Percentiles rank a stretch among this genome's conserved stretches.
These are phyloP conservation scores for Todus mexicanus DNA, from an alignment of 2,797 vertebrate genomes.

Conservation along the genomic window DNA sequence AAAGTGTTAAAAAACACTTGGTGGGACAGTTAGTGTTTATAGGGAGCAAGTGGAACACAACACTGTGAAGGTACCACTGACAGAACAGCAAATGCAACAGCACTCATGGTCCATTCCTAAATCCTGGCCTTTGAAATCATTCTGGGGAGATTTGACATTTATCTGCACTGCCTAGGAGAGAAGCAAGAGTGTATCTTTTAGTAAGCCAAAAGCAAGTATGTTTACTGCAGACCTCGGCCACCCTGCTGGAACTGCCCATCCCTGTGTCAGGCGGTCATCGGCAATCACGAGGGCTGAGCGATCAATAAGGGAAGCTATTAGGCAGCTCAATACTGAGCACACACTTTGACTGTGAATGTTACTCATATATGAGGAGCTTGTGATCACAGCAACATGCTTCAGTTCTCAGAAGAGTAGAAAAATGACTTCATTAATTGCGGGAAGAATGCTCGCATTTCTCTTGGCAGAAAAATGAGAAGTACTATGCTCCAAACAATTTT, in stretches of 20 bases:
- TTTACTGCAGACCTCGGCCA: background rate
- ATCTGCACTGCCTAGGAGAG: accelerated
- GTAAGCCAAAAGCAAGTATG: accelerated
- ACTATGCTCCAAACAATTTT: background rate
- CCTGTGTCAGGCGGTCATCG: accelerated
- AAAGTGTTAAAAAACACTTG: background rate
- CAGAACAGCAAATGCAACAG: accelerated
- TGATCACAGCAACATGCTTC: background rate
- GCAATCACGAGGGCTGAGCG: background rate
- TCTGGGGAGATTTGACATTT: background rate
- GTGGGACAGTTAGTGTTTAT: background rate
- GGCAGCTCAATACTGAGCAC: background rate
- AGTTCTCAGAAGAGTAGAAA: background rate
- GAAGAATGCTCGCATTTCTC: background rate
- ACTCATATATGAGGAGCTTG: background rate
- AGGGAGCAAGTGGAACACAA: background rate
- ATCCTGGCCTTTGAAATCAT: background rate
- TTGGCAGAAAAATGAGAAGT: constrained; percentile 13
- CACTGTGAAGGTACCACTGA: accelerated
- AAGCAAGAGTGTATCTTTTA: background rate
- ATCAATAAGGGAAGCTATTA: background rate
- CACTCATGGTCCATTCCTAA: accelerated
- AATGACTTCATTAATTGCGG: background rate
- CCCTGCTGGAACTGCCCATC: background rate
- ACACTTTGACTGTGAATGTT: background rate